phyloP scores from a whole-genome alignment of 2,113 vertebrate species.

The Nymphicus hollandicus region DNA sequence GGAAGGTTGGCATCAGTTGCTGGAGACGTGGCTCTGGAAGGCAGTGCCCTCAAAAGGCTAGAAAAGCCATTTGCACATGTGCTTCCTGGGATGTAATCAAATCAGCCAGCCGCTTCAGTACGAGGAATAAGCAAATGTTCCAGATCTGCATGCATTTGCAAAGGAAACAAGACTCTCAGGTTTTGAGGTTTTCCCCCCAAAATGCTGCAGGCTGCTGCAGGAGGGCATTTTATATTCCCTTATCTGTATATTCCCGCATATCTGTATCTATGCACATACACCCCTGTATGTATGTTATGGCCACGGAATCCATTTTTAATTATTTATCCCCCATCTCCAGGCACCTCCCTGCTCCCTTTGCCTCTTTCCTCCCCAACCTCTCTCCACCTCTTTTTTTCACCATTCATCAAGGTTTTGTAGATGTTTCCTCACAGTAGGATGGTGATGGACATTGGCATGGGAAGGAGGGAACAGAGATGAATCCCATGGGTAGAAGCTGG shows the following conservation, averaged over 20 bases:
- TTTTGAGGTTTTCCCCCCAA: not conserved
- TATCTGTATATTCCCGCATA: not conserved
- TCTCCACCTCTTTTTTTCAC: not conserved
- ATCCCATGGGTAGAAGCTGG: not conserved
- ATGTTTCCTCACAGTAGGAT: not conserved
- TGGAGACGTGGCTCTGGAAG: not conserved
- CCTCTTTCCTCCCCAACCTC: not conserved
- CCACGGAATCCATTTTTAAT: not conserved
- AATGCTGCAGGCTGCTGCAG: not conserved
- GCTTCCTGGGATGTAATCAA: constrained; percentile 7
- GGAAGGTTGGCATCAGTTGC: not conserved
- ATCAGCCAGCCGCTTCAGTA: constrained; percentile 5
- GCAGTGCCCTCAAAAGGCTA: constrained; percentile 11
- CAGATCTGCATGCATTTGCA: not conserved
- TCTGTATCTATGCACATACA: not conserved
- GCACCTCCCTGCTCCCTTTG: not conserved
- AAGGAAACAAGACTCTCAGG: not conserved
- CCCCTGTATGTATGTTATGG: fast-evolving
- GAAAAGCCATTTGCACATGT: not conserved
- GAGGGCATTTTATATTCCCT: not conserved
- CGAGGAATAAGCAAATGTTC: not conserved
- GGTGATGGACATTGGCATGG: fast-evolving
- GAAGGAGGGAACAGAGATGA: not conserved
- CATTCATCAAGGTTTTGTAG: not conserved
- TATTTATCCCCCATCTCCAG: not conserved